A percentile compares a stretch with the other conserved stretches of the same genome.
Conservation (phyloP, 2,888 invertebrate species). For the Leucania comma region DNA sequence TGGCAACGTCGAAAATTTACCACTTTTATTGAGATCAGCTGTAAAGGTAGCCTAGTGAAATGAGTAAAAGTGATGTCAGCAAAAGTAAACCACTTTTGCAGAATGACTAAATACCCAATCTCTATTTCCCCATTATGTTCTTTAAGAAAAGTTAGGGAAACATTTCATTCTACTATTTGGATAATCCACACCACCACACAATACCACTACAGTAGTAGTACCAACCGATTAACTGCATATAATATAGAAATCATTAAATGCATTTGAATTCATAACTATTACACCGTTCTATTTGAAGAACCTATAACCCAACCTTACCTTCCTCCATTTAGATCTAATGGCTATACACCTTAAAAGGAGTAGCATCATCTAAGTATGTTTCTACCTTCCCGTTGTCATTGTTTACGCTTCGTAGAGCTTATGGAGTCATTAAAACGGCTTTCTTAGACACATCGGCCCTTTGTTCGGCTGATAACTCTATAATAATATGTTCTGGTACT, state of each 20-base stretch:
- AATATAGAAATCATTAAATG: not conserved
- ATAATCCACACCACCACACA: no score
- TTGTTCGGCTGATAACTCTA: slow-evolving; percentile 70
- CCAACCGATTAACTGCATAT: not conserved
- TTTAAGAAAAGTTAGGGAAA: not conserved
- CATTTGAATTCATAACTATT: slow-evolving; percentile 1
- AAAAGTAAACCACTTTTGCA: not conserved
- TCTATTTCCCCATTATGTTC: not conserved
- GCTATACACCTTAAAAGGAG: slow-evolving; percentile 40
- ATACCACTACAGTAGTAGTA: not conserved
- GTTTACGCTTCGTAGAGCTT: slow-evolving; percentile 75
- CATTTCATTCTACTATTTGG: no score
- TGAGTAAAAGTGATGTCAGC: not conserved
- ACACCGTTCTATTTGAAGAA: slow-evolving; percentile 7
- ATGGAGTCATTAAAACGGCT: slow-evolving; percentile 75
- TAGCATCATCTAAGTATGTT: slow-evolving; percentile 63
- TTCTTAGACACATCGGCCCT: slow-evolving; percentile 67
- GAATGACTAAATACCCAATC: not conserved
- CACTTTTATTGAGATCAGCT: not conserved
- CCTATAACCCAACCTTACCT: not conserved
- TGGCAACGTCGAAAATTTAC: slow-evolving; percentile 1
- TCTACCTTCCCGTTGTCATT: slow-evolving; percentile 75
- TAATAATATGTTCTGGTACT: slow-evolving; percentile 62
- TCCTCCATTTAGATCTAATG: slow-evolving; percentile 21
- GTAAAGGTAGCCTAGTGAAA: not conserved